Conservation (phyloP, 2,113 vertebrate species). For the Bubo blakistoni region DNA sequence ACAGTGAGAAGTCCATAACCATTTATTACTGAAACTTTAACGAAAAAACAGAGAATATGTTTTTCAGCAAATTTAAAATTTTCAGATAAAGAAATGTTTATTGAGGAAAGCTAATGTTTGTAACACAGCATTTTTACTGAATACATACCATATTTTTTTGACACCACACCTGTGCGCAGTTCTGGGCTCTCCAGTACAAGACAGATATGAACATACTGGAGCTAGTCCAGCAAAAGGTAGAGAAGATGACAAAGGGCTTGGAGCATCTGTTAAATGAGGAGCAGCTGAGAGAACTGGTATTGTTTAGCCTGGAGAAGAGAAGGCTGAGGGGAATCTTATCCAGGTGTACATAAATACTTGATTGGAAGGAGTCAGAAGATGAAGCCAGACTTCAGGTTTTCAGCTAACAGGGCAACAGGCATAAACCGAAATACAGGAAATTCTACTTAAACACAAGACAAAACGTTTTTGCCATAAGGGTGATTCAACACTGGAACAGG, state of each 20-base stretch:
- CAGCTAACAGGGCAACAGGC: background rate
- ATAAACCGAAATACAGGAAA: background rate
- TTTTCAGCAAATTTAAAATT: background rate
- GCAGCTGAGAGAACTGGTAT: background rate
- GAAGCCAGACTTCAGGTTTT: background rate
- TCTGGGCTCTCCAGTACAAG: background rate
- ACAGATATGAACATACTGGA: background rate
- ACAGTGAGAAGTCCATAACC: background rate
- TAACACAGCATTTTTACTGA: background rate
- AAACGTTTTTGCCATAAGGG: background rate
- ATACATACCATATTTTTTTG: background rate
- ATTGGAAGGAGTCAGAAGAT: background rate
- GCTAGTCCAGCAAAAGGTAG: background rate
- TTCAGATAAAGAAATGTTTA: background rate
- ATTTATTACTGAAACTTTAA: background rate
- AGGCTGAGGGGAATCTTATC: background rate
- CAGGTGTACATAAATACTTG: background rate
- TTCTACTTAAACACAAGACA: background rate
- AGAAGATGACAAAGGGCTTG: background rate
- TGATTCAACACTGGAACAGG: background rate
- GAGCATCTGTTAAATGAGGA: background rate
- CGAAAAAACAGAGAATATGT: background rate
- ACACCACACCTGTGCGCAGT: rapidly evolving
- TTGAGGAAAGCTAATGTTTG: background rate
- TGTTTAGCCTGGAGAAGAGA: background rate